These are phyloP conservation scores for Ceratoteleas bidentatus DNA, from an alignment of 1,140 invertebrate species.

Conservation along the genomic window DNA sequence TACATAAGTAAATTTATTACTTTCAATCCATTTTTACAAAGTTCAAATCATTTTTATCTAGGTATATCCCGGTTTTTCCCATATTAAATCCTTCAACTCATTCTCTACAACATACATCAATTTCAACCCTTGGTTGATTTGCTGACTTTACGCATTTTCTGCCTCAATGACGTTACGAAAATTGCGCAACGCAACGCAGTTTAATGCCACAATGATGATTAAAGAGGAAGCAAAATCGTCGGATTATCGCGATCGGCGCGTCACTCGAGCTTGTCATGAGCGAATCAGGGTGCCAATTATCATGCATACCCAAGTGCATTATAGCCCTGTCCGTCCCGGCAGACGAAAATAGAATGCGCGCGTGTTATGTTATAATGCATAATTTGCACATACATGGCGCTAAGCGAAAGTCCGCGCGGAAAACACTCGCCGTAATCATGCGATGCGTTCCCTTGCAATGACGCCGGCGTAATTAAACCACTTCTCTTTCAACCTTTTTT, in stretches of 20 bases:
- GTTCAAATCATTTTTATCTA: no score
- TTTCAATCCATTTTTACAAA: no score
- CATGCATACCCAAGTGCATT: constrained; percentile 8
- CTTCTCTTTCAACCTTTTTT: neutral
- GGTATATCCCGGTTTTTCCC: no score
- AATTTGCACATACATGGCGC: constrained; percentile 25
- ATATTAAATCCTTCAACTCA: no score
- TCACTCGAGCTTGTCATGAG: constrained; percentile 27
- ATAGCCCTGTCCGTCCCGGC: neutral
- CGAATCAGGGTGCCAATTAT: constrained; percentile 16
- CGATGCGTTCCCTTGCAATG: constrained; percentile 17
- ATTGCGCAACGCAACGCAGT: no score
- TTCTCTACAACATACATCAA: no score
- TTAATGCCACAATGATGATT: neutral
- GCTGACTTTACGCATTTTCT: no score
- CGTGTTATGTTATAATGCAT: constrained; percentile 29
- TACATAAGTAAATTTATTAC: no score
- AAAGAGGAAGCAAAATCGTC: constrained; percentile 2
- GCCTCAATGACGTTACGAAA: no score
- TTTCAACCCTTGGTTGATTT: no score
- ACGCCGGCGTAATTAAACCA: constrained; percentile 4
- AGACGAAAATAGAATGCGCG: constrained; percentile 14
- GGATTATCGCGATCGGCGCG: constrained; percentile 13
- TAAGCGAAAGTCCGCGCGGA: constrained; percentile 23
- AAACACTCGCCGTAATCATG: constrained; percentile 12